These are phyloP conservation scores for Scaptomyza caliginosa DNA, from an alignment of 2,888 invertebrate genomes.

Conservation along the genomic window DNA sequence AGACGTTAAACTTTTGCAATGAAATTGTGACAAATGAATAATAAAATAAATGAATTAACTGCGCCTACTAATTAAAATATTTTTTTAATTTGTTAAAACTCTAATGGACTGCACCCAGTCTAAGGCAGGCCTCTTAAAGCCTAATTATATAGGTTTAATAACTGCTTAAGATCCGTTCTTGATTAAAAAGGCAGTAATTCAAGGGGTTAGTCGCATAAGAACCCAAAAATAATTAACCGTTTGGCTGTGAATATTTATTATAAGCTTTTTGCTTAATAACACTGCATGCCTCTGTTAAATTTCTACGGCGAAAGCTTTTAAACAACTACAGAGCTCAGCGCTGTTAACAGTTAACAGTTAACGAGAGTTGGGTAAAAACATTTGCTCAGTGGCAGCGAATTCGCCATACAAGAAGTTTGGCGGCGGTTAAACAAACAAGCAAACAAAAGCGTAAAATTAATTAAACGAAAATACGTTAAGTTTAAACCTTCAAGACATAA, in stretches of 20 bases:
- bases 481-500: constrained; percentile 28
- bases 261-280: neutral
- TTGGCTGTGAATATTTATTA: neutral
- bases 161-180: neutral
- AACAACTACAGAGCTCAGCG: neutral
- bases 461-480: constrained; percentile 37
- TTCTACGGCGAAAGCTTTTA: constrained; percentile 1
- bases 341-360: constrained; percentile 29
- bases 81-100: neutral
- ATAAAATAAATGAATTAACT: neutral
- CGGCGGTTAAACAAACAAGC: constrained; percentile 31
- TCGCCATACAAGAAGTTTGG: constrained; percentile 36
- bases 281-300: constrained; percentile 5
- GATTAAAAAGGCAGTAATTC: no score
- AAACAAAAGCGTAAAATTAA: constrained; percentile 17
- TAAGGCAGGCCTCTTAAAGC: neutral
- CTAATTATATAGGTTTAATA: neutral
- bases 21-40: neutral
- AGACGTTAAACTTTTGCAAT: neutral
- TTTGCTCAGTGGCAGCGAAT: constrained; percentile 19
- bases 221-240: neutral
- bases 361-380: neutral
- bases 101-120: neutral
- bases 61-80: neutral
- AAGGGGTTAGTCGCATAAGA: neutral